Conservation (phyloP, 2,888 invertebrate species). For the Hypsopygia costalis region DNA sequence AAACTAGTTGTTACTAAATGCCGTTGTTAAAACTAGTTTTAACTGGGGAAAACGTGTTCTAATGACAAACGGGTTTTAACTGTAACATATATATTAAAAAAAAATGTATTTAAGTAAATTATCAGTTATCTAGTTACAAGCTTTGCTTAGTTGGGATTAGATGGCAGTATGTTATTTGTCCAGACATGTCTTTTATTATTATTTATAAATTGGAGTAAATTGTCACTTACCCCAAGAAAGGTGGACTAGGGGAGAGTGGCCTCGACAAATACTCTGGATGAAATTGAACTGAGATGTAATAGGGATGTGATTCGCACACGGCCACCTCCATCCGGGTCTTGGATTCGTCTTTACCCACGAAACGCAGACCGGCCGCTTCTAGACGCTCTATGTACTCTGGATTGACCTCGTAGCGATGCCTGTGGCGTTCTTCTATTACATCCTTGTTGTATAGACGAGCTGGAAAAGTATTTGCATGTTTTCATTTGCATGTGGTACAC, state of each 20-base stretch:
- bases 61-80: no score
- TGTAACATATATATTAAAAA: no score
- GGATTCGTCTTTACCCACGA: slow-evolving; percentile 93
- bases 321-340: slow-evolving; percentile 96
- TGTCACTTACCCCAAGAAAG: slow-evolving; percentile 93
- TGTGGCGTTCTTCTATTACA: slow-evolving; percentile 94
- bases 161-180: no score
- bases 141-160: no score
- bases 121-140: no score
- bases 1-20: no score
- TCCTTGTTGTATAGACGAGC: slow-evolving; percentile 89
- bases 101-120: no score
- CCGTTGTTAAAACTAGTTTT: no score
- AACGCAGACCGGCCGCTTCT: slow-evolving; percentile 91
- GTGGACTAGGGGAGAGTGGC: slow-evolving; percentile 95
- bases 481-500: no score
- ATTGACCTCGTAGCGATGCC: slow-evolving; percentile 99
- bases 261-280: slow-evolving; percentile 98
- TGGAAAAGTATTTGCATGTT: slow-evolving; percentile 45
- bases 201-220: no score
- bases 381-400: slow-evolving; percentile 89
- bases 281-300: slow-evolving; percentile 97
- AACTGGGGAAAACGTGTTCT: no score
- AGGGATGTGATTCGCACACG: slow-evolving; percentile 92
- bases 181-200: no score